phyloP scores from a whole-genome alignment of 35 echinoderm and acorn worm genomes.

The Stichopus chloronotus region DNA sequence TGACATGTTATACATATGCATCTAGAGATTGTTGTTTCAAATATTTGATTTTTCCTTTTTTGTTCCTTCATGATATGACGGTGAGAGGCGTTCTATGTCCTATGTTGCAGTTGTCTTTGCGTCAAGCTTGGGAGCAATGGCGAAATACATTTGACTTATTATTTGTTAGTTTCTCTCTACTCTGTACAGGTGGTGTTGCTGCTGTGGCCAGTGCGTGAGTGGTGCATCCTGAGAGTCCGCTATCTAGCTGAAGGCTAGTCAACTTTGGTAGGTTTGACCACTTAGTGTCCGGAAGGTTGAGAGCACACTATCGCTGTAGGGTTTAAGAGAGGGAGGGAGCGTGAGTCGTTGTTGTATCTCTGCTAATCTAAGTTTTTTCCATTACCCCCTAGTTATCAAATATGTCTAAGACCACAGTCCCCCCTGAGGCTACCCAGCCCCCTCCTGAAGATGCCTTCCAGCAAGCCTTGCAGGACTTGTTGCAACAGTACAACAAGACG shows the following conservation, averaged over 20 bases:
- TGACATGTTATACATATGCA: no score
- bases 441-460: neutral
- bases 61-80: no score
- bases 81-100: no score
- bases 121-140: constrained; percentile 30
- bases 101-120: no score
- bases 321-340: neutral
- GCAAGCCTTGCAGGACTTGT: neutral
- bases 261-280: neutral
- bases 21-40: no score
- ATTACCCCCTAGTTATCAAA: neutral
- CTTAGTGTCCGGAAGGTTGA: neutral
- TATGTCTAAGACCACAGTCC: neutral
- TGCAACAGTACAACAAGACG: neutral
- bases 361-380: neutral
- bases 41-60: no score
- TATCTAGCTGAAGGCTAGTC: constrained; percentile 23
- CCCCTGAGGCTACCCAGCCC: neutral
- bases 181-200: constrained; percentile 42
- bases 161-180: neutral
- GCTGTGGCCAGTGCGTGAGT: constrained; percentile 19
- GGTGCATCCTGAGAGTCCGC: constrained; percentile 12
- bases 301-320: neutral
- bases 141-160: neutral
- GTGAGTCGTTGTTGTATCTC: neutral